Percentiles rank a stretch among this genome's conserved stretches.
These are phyloP conservation scores for Mycalesis mineus DNA, from an alignment of 2,888 invertebrate genomes.

Conservation along the genomic window DNA sequence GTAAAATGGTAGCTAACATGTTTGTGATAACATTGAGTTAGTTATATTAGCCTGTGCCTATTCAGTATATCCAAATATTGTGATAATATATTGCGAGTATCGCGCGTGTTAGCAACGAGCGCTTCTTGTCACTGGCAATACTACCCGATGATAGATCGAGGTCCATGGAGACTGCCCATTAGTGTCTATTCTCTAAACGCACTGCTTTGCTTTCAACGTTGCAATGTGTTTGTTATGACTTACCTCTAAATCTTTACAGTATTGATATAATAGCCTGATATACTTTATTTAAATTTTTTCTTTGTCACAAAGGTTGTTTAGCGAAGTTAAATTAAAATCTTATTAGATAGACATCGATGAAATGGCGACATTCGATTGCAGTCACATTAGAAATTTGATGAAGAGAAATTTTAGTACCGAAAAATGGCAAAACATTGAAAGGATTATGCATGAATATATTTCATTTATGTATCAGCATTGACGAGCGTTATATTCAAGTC, in stretches of 20 bases:
- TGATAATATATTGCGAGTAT: constrained; percentile 16
- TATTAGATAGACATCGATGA: no score
- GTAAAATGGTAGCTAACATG: not conserved
- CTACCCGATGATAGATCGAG: constrained; percentile 5
- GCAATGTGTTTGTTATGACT: not conserved
- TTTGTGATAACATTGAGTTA: not conserved
- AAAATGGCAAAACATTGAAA: no score
- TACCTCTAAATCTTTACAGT: not conserved
- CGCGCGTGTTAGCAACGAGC: constrained; percentile 6
- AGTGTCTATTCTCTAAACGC: not conserved
- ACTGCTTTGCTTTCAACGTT: not conserved
- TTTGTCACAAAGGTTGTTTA: no score
- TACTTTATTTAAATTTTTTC: no score
- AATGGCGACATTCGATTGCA: no score
- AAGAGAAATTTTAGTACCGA: no score
- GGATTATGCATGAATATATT: no score
- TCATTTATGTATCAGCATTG: no score
- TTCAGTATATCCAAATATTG: constrained; percentile 23
- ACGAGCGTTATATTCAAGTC: no score
- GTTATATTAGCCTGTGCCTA: constrained; percentile 17
- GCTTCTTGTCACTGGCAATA: constrained; percentile 10
- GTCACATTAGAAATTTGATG: no score
- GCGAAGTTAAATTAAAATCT: no score
- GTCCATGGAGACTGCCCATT: constrained; percentile 3
- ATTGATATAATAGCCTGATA: not conserved